phyloP scores from a whole-genome alignment of 2,797 vertebrate genomes.

The Pseudochirops corinnae region DNA sequence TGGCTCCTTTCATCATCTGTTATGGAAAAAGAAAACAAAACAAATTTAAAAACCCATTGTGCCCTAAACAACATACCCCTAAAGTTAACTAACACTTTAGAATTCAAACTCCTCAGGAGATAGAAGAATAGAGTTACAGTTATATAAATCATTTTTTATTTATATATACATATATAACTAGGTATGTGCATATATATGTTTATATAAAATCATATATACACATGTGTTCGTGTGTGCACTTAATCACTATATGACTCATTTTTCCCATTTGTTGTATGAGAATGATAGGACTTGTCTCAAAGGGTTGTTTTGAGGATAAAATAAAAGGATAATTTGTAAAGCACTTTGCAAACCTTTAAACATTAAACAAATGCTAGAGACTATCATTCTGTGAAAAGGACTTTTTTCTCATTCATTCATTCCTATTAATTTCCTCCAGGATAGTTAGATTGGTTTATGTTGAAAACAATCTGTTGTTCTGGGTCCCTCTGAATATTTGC shows the following conservation, averaged over 20 bases:
- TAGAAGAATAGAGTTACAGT: too few species aligned
- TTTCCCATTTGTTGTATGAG: not conserved
- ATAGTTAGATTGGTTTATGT: not conserved
- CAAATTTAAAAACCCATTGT: not conserved
- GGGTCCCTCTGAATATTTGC: conserved; percentile 3
- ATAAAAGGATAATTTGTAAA: not conserved
- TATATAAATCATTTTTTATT: too few species aligned
- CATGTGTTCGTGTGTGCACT: not conserved
- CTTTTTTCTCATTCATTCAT: not conserved
- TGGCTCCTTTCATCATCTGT: not conserved
- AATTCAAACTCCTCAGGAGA: not conserved
- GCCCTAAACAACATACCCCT: not conserved
- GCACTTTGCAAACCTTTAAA: not conserved
- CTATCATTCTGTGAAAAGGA: not conserved
- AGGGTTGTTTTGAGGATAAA: not conserved
- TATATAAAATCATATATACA: not conserved
- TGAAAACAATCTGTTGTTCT: conserved; percentile 5
- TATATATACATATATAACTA: too few species aligned
- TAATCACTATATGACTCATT: not conserved
- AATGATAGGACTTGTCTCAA: not conserved
- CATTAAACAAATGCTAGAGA: not conserved
- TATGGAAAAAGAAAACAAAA: not conserved
- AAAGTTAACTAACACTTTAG: not conserved
- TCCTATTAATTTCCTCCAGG: not conserved
- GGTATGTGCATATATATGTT: not conserved